Percentiles rank a stretch among this genome's conserved stretches.
phyloP scores from a whole-genome alignment of 2,797 vertebrate genomes.

The Ara ararauna region DNA sequence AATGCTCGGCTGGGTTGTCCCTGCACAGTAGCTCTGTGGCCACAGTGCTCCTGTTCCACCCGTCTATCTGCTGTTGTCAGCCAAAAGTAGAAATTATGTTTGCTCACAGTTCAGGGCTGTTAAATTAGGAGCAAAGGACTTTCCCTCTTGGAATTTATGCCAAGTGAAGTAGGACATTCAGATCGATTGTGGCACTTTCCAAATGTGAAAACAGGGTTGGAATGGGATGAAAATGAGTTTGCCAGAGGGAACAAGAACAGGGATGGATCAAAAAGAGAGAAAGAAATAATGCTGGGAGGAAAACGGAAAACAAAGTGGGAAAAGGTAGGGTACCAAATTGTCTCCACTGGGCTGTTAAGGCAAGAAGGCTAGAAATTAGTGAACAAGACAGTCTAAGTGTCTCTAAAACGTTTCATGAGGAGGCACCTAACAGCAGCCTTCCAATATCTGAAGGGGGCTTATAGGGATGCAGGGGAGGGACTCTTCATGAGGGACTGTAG shows the following conservation, averaged over 20 bases:
- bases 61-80: background rate
- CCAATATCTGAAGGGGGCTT: too few species aligned
- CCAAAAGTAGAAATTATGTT: constrained; percentile 9
- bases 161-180: background rate
- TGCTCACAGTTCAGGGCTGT: constrained; percentile 7
- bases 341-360: background rate
- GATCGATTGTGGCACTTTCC: background rate
- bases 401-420: background rate
- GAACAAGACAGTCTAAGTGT: background rate
- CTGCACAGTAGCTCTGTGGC: background rate
- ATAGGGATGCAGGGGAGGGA: too few species aligned
- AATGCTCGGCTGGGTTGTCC: background rate
- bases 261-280: background rate
- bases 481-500: too few species aligned
- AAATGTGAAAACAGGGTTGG: background rate
- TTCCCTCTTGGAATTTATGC: background rate
- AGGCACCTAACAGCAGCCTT: background rate
- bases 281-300: background rate
- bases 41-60: background rate
- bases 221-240: background rate
- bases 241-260: background rate
- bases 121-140: constrained; percentile 13
- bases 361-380: background rate
- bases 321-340: background rate
- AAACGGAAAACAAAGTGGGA: background rate